Evolutionary conservation across 1,140 invertebrate species (phyloP), one percentile per base, ranked within the genome.

Genomic region (Mercenaria mercenaria): DNA sequence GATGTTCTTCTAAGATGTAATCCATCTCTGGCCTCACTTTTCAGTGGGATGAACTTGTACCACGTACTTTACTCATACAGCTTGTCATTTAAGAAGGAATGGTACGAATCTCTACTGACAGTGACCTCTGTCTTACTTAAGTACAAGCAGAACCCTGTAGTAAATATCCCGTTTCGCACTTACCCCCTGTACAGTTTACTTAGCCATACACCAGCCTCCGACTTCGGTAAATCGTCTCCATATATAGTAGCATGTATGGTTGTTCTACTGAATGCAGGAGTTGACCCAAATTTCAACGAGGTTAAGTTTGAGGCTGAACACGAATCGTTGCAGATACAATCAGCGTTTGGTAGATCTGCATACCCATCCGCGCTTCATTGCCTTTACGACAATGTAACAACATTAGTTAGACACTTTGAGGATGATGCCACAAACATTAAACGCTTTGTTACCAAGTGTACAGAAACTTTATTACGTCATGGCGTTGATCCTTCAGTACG

Each of bases 251-350:
- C 93, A 0, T 92, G 91, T 41, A 85, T 94, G 23, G 84, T 93
- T 0, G 64, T 94, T 2, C 81, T 95, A 3, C 59, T 94, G 15
- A 90, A 93, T 56, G 92, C 93, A n/a, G 91, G 93, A 6, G 94
- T 93, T 50, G 91, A 94, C 91, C 93, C 93, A 8, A 95, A 95
- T 59, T 93, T 95, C 72, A 91, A 95, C 61, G 94, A 95, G 91
- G 76, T 93, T 26, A 52, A 91, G 20, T 90, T 94, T 72, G 94
- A 94, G 61, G 74, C 85, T 34, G 90, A 91, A 61, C 47, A 90
- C 37, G 93, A 93, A 61, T 59, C 90, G 10, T 47, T 89, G 37
- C 76, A 72, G 6, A 82, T 90, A 32, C 79, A 88, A 82, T 91
- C 93, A 34, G 94, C 94, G 6, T 94, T 94, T 89, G 94, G 94